Conservation (phyloP, 2,113 vertebrate genomes). For the Vulpes lagopus region DNA sequence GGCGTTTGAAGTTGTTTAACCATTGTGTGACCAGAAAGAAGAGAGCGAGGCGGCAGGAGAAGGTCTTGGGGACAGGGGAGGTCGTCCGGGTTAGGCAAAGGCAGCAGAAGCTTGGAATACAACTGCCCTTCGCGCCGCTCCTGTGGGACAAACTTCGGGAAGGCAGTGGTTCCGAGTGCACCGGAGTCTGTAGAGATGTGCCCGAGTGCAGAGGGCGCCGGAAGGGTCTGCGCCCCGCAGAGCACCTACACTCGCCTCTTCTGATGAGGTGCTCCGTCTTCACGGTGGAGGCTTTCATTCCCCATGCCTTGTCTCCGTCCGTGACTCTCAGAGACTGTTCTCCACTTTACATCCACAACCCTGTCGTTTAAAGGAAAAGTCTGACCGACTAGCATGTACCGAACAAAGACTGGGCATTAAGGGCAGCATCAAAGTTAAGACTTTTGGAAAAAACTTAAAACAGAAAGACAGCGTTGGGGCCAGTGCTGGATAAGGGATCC, state of each 20-base stretch:
- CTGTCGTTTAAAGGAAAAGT: background rate
- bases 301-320: background rate
- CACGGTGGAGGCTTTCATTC: background rate
- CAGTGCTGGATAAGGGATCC: background rate
- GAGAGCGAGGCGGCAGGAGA: background rate
- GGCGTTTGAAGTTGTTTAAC: conserved; percentile 82
- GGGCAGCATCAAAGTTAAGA: conserved; percentile 49
- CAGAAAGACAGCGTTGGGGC: background rate
- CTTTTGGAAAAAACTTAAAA: background rate
- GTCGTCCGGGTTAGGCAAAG: background rate
- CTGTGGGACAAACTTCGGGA: too few relatives aligned
- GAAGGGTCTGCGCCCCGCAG: accelerated
- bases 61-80: background rate
- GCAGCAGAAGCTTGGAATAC: background rate
- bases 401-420: conserved; percentile 63
- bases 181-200: background rate
- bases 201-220: accelerated
- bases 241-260: background rate
- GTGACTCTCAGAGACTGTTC: background rate
- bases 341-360: background rate
- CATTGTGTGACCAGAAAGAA: conserved; percentile 69
- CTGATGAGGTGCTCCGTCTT: accelerated
- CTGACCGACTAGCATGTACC: background rate
- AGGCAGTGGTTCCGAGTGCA: background rate
- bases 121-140: background rate